Conservation (phyloP, 2,888 invertebrate species). For the Trilocha varians region DNA sequence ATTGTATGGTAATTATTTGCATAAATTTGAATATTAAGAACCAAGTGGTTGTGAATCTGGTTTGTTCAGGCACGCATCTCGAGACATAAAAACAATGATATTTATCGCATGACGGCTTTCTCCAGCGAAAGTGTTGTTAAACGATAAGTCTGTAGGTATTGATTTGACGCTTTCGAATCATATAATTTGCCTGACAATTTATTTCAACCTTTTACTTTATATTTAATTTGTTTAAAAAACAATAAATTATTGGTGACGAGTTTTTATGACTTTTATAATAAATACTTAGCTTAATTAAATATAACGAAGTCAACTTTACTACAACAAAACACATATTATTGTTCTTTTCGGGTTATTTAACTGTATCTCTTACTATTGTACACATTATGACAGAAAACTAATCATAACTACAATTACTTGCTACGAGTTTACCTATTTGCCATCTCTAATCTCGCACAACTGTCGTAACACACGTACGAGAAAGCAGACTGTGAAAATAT, state of each 20-base stretch:
- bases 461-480: constrained; percentile 17
- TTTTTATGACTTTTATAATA: too few relatives aligned
- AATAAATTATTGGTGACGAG: background rate
- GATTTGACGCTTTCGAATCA: constrained; percentile 56
- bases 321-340: too few relatives aligned
- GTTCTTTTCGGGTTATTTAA: too few relatives aligned
- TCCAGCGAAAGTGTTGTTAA: constrained; percentile 66
- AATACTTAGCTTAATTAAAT: too few relatives aligned
- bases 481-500: constrained; percentile 17
- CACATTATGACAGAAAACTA: background rate
- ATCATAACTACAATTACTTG: background rate
- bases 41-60: constrained; percentile 1
- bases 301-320: too few relatives aligned
- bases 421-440: background rate
- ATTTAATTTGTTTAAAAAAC: background rate
- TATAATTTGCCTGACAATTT: constrained; percentile 32
- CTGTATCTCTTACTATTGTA: background rate
- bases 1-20: constrained; percentile 20
- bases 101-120: constrained; percentile 66
- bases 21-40: constrained; percentile 1
- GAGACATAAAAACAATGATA: constrained; percentile 47
- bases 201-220: constrained; percentile 4
- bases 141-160: constrained; percentile 39
- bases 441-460: constrained; percentile 2
- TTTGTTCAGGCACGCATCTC: constrained; percentile 19